Evolutionary conservation across 2,888 invertebrate species (phyloP), one percentile per base, ranked within the genome.

Genomic region (Ormyrus nitidulus): DNA sequence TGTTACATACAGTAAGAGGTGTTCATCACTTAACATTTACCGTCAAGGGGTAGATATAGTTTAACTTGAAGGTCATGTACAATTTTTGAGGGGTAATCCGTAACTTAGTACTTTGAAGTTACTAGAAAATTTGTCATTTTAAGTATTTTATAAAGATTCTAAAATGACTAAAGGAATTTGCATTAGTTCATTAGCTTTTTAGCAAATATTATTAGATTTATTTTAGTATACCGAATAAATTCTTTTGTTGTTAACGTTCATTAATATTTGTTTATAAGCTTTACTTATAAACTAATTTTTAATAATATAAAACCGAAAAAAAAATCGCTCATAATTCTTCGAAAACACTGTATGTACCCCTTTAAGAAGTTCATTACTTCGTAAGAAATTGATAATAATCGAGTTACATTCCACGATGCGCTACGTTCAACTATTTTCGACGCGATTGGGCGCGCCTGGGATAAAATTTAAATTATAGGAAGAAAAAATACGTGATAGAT

Each of bases 341-440:
- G 48, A 69, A 69, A 68, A 66, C 58, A 76, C 70, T 80, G 51
- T 80, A 80, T 73, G 66, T 80, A 72, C 73, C 80, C 77, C 71
- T 74, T 73, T 51, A 53, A 59, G n/a, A 73, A 77, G 48, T 58
- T 80, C 6, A 34, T 71, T 13, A 66, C 48, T 75, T 56, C 53
- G 6, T 69, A 13, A 73, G 34, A 48, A 80, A 54, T 69, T 51
- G 46, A 77, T 73, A 71, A 56, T 72, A 71, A 81, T 81, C 69
- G 5, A 81, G 51, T 81, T 72, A 79, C 78, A 81, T 79, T 81
- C 81, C 81, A 81, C n/a, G 46, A 75, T 70, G 48, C 49, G 65
- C 59, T 58, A 56, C 71, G 53, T 53, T 78, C 4, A 77, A 71
- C 11, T 13, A 74, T 53, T 61, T 64, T 51, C 19, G 51, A 66